These are phyloP conservation scores for Notodonta dromedarius DNA, from an alignment of 2,888 invertebrate species.

Conservation along the genomic window DNA sequence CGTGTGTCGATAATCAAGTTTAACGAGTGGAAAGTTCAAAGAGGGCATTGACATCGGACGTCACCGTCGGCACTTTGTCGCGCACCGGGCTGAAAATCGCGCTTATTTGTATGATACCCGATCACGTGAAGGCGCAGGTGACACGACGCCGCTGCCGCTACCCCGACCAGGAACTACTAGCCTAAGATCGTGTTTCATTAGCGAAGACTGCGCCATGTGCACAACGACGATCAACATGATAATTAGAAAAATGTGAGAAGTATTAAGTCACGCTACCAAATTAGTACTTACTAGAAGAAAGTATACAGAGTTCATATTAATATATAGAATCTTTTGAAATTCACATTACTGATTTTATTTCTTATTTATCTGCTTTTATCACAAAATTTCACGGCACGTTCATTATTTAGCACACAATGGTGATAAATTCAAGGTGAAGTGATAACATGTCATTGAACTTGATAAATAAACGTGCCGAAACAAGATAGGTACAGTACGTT, in stretches of 20 bases:
- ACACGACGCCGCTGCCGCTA: slow-evolving; percentile 12
- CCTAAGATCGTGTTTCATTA: slow-evolving; percentile 43
- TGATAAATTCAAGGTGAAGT: slow-evolving; percentile 74
- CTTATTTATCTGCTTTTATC: slow-evolving; percentile 14
- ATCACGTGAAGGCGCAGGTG: slow-evolving; percentile 48
- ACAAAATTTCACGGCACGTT: slow-evolving; percentile 28
- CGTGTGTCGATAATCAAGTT: slow-evolving; percentile 77
- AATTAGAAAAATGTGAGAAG: not conserved
- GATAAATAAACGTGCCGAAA: slow-evolving; percentile 52
- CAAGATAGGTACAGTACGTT: not conserved
- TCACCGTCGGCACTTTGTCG: slow-evolving; percentile 63
- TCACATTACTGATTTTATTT: slow-evolving; percentile 5
- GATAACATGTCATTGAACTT: slow-evolving; percentile 78
- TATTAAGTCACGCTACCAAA: too few species aligned
- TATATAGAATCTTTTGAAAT: not conserved
- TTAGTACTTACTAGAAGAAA: not conserved
- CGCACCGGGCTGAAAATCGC: slow-evolving; percentile 69
- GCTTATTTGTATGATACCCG: slow-evolving; percentile 60
- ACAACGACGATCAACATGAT: not conserved
- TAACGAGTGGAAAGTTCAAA: slow-evolving; percentile 79
- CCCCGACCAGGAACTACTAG: slow-evolving; percentile 60
- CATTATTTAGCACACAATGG: slow-evolving; percentile 56
- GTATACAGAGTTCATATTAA: too few species aligned
- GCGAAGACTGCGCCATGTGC: slow-evolving; percentile 40
- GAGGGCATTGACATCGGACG: slow-evolving; percentile 65